Base-by-base conservation (phyloP, 2,113 vertebrate species). In the Triplophysa dalaica region DNA sequence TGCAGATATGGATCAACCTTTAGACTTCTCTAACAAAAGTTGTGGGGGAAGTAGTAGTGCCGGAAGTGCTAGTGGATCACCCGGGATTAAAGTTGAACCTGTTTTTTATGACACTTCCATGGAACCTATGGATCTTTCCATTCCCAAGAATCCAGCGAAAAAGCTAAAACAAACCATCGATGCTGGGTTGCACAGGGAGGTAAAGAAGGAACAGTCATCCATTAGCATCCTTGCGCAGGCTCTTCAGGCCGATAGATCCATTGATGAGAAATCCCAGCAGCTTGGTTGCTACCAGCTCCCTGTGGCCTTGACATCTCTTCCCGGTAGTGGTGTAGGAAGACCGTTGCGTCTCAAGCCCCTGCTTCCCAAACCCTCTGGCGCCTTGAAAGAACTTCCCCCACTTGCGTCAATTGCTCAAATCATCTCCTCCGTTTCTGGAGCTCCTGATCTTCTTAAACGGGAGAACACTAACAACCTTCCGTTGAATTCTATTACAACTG, bases 321-420 rank as follows among this genome's bases (percentile, higher is more conserved):
- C 62, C 11, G 13, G 64, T 75, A n/a, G 19, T 24, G 8, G 48
- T 52, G 12, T 60, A 75, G 22, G 72, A 62, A 63, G 80, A 50
- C 21, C 19, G 10, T 63, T 63, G 61, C 93, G 66, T 78, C 63
- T 85, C 11, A 83, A 85, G 29, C 81, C 84, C 24, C 65, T 78
- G 48, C 84, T 81, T 43, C 84, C 81, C n/a, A 83, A 80, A 78
- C 81, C 84, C 8, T 61, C 74, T n/a, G 17, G 77, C 38, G 62
- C 17, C 16, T 19, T 72, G 33, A 85, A 85, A 61, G 97, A 98
- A 85, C 92, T 98, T 62, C 96, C 96, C 0, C 98, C 98, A 0
- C 87, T 99, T 85, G 98, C 98, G 69, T 99, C 98, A 82, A 98
- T 99, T 5, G 96, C 97, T 72, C 97, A 99, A 92, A 99, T 99